phyloP scores from a whole-genome alignment of 2,888 invertebrate species.

The Litoditis marina region DNA sequence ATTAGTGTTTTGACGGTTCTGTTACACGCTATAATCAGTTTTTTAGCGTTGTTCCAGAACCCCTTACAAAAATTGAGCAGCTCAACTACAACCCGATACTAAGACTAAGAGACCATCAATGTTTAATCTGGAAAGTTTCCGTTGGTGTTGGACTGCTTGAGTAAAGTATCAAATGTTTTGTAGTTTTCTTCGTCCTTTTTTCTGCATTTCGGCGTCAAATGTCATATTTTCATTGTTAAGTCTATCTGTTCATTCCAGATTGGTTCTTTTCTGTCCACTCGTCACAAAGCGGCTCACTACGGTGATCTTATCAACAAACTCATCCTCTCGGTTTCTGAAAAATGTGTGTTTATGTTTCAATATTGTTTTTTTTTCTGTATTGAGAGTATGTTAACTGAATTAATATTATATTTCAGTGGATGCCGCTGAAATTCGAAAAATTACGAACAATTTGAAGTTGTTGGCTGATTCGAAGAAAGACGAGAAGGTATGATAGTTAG shows the following conservation, averaged over 20 bases:
- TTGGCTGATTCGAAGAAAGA: constrained; percentile 45
- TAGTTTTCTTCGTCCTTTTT: too few relatives aligned
- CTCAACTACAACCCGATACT: too few relatives aligned
- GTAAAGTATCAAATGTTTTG: background rate
- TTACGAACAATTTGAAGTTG: constrained; percentile 43
- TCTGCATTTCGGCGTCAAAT: too few relatives aligned
- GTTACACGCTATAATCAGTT: background rate
- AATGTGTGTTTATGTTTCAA: constrained; percentile 27
- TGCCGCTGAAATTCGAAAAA: constrained; percentile 41
- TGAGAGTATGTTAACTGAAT: too few relatives aligned
- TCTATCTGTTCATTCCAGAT: too few relatives aligned
- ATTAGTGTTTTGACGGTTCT: background rate
- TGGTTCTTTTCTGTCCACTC: constrained; percentile 31
- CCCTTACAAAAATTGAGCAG: too few relatives aligned
- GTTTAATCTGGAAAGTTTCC: too few relatives aligned
- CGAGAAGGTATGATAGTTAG: constrained; percentile 25
- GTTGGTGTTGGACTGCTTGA: background rate
- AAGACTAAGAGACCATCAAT: too few relatives aligned
- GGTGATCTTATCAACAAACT: constrained; percentile 40
- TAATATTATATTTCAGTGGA: constrained; percentile 34
- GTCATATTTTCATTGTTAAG: too few relatives aligned
- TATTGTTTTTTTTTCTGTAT: constrained; percentile 2
- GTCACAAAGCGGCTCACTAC: constrained; percentile 41
- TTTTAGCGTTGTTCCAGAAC: too few relatives aligned
- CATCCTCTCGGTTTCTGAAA: constrained; percentile 28